phyloP scores from a whole-genome alignment of 2,888 invertebrate genomes.

The Toxonevra muliebris region DNA sequence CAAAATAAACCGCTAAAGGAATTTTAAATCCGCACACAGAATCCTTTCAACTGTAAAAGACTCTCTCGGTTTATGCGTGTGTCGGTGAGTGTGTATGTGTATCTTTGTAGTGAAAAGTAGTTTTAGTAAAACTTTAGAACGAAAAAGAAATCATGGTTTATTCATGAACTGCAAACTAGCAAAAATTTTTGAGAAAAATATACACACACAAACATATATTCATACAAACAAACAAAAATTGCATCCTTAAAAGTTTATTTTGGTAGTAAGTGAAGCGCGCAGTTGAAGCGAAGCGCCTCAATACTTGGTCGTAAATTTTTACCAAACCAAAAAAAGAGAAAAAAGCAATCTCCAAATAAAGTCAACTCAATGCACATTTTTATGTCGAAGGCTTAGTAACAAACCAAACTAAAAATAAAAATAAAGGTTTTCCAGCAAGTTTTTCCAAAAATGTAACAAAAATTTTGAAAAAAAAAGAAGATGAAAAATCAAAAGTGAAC shows the following conservation, averaged over 20 bases:
- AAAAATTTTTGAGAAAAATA: constrained; percentile 27
- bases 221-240: constrained; percentile 25
- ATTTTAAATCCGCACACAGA: constrained; percentile 36
- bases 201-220: constrained; percentile 6
- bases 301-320: constrained; percentile 31
- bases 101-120: constrained; percentile 4
- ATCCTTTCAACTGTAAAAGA: constrained; percentile 23
- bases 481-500: no score
- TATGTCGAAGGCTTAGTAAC: background rate
- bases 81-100: background rate
- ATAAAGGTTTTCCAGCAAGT: no score
- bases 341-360: background rate
- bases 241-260: constrained; percentile 29
- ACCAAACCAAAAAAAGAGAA: background rate
- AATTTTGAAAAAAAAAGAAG: no score
- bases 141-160: constrained; percentile 41
- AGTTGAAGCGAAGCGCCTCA: constrained; percentile 27
- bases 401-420: background rate
- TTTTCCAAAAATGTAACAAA: no score
- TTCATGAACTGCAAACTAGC: constrained; percentile 44
- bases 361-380: constrained; percentile 26
- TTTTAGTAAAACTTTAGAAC: constrained; percentile 6
- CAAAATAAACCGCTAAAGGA: constrained; percentile 34
- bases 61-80: constrained; percentile 2
- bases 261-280: constrained; percentile 19